Base-by-base conservation (phyloP, 2,888 invertebrate genomes). In the Corythucha ciliata region DNA sequence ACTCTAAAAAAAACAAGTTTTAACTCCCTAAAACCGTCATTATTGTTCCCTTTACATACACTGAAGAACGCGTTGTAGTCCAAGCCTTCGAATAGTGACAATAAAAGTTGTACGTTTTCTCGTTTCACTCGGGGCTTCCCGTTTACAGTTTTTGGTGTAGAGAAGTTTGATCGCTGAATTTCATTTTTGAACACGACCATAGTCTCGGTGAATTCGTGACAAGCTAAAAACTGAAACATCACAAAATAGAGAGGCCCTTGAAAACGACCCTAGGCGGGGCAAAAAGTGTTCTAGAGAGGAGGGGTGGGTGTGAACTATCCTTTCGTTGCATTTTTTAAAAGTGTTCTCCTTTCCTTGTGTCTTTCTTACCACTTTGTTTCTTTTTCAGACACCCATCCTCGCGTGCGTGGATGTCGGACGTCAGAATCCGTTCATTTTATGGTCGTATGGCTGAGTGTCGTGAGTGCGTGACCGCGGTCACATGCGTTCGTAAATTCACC, bases 61-160 rank as follows among this genome's bases (percentile, higher is more conserved):
- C 63, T 52, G 36, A 65, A 66, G 52, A 66, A 67, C 20, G 55
- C 48, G 21, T 33, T 52, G 58, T 63, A 61, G 56, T 65, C 56
- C 16, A 59, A 63, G 36, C 54, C 57, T 10, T 50, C 40, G 21
- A 63, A 56, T 22, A 66, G 54, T 44, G 50, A 56, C 7, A 57
- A n/a, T n/a, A n/a, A n/a, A n/a, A n/a, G n/a, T n/a, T n/a, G 52
- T 20, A 56, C 59, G 42, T 56, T 52, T 40, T 55, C 46, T 42
- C 58, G 56, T 16, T 40, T 39, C 18, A 59, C 55, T 34, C 54
- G 48, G n/a, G n/a, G n/a, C n/a, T n/a, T n/a, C n/a, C n/a, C n/a
- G n/a, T n/a, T n/a, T n/a, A n/a, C n/a, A n/a, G 20, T 56, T 50
- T 42, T 56, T 56, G 3, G 29, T 50, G 22, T 25, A 24, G 50